Conservation (phyloP, 1,140 invertebrate genomes). For the Zaprionus tsacasi region DNA sequence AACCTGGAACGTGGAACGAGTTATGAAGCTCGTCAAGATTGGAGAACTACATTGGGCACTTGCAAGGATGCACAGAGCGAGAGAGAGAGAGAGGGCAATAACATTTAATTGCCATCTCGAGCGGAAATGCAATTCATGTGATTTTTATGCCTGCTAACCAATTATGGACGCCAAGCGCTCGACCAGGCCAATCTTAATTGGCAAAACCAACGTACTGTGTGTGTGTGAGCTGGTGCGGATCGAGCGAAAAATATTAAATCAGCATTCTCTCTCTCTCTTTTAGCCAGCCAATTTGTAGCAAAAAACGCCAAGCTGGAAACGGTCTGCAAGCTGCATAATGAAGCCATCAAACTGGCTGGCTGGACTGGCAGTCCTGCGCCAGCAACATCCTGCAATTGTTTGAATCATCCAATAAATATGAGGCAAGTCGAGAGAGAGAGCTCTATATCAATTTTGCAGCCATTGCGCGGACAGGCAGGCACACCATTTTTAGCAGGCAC, state of each 20-base stretch:
- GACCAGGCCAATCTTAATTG: neutral
- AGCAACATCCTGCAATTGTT: slow-evolving; percentile 49
- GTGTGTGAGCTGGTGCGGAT: neutral
- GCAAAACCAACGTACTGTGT: too few relatives aligned
- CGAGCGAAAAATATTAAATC: slow-evolving; percentile 77
- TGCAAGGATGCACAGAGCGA: slow-evolving; percentile 47
- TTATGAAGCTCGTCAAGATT: slow-evolving; percentile 4
- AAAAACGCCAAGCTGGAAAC: slow-evolving; percentile 61
- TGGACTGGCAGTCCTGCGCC: slow-evolving; percentile 16
- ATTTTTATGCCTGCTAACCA: slow-evolving; percentile 77
- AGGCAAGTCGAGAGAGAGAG: neutral
- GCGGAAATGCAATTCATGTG: slow-evolving; percentile 76
- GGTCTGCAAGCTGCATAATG: slow-evolving; percentile 65
- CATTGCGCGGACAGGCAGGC: slow-evolving; percentile 45
- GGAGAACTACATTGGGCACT: neutral
- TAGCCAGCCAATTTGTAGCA: slow-evolving; percentile 70
- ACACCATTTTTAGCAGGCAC: slow-evolving; percentile 55
- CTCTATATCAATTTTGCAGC: slow-evolving; percentile 67
- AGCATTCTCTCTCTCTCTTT: slow-evolving; percentile 27
- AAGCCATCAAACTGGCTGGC: slow-evolving; percentile 65
- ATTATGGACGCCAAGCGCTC: slow-evolving; percentile 49
- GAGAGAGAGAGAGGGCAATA: slow-evolving; percentile 14
- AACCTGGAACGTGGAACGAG: slow-evolving; percentile 4
- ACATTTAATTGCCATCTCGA: slow-evolving; percentile 68
- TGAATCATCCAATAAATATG: slow-evolving; percentile 71